These are phyloP conservation scores for Microctenopoma stevenorrisi DNA, from an alignment of 2,797 vertebrate species.

Conservation along the genomic window DNA sequence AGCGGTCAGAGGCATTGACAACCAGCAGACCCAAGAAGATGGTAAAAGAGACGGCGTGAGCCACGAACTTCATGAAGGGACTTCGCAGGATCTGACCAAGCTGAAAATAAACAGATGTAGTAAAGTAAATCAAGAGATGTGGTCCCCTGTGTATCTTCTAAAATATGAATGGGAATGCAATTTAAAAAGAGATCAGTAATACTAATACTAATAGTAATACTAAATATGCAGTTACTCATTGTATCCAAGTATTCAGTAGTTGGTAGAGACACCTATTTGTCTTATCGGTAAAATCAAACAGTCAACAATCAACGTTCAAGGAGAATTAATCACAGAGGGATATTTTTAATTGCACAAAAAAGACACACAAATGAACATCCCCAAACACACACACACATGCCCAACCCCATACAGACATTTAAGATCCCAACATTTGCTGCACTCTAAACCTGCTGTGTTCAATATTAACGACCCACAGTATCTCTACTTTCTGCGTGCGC, in stretches of 20 bases:
- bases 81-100: constrained; percentile 93
- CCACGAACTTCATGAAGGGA: constrained; percentile 98
- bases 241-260: too few species aligned
- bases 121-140: not conserved
- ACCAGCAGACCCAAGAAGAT: constrained; percentile 94
- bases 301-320: constrained; percentile 7
- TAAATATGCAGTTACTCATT: not conserved
- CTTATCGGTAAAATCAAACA: not conserved
- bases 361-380: constrained; percentile 2
- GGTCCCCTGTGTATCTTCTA: not conserved
- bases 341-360: constrained; percentile 24
- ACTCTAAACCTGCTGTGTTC: constrained; percentile 74
- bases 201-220: not conserved
- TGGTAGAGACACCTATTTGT: not conserved
- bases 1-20: constrained; percentile 94
- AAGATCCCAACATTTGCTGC: constrained; percentile 59
- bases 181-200: not conserved
- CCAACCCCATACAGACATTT: constrained; percentile 31
- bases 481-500: constrained; percentile 58
- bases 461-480: constrained; percentile 75
- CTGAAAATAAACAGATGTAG: constrained; percentile 71
- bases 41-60: constrained; percentile 96
- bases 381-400: constrained; percentile 10
- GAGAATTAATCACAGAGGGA: constrained; percentile 37
- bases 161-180: not conserved